Evolutionary conservation across 2,888 invertebrate species (phyloP).

Genomic region (Metalampra italica): DNA sequence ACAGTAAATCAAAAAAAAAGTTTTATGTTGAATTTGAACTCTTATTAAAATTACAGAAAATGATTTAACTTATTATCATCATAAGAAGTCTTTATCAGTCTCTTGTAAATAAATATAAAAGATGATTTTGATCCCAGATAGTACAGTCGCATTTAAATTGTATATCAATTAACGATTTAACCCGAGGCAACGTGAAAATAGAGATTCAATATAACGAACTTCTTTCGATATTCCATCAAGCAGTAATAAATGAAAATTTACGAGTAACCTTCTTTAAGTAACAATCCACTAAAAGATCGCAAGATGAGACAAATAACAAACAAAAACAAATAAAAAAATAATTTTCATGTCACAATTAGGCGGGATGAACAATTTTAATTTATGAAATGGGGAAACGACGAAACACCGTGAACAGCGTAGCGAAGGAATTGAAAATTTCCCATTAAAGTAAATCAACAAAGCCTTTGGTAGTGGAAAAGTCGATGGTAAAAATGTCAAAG

Average conservation of each 20-base stretch:
- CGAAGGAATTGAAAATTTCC: conserved; percentile 29
- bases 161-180: background rate
- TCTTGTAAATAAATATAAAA: no score
- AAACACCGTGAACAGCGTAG: background rate
- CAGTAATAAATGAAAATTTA: conserved; percentile 14
- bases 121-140: no score
- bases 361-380: background rate
- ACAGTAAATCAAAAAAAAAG: no score
- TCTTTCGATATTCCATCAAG: conserved; percentile 17
- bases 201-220: background rate
- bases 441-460: conserved; percentile 38
- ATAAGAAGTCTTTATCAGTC: no score
- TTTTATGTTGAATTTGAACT: no score
- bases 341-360: background rate
- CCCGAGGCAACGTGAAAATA: background rate
- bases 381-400: no score
- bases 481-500: conserved; percentile 29
- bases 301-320: conserved; percentile 4
- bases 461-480: conserved; percentile 26
- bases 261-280: conserved; percentile 17
- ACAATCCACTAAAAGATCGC: conserved; percentile 5
- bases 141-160: background rate
- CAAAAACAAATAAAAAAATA: conserved; percentile 3
- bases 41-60: no score
- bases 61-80: no score